phyloP scores from a whole-genome alignment of 2,888 invertebrate species.

The Spodoptera picta region DNA sequence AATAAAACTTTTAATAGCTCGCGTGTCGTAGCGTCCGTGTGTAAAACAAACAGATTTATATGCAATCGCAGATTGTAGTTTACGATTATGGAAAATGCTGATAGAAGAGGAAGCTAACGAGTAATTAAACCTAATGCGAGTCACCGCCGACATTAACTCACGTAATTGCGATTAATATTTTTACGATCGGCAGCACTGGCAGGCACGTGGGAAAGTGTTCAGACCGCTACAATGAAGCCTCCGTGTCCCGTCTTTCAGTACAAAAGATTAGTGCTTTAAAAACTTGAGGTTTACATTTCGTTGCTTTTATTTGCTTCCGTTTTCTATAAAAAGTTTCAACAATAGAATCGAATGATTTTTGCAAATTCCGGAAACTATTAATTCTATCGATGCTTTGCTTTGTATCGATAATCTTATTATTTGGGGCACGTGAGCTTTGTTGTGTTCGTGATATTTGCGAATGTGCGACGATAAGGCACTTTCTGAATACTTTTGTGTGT shows the following conservation, averaged over 20 bases:
- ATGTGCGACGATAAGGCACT: slow-evolving; percentile 73
- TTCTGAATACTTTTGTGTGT: slow-evolving; percentile 46
- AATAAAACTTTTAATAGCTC: slow-evolving; percentile 56
- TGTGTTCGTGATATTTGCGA: slow-evolving; percentile 80
- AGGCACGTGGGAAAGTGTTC: slow-evolving; percentile 58
- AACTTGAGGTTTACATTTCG: slow-evolving; percentile 63
- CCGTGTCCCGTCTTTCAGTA: slow-evolving; percentile 67
- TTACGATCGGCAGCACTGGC: slow-evolving; percentile 43
- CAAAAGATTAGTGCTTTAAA: slow-evolving; percentile 68
- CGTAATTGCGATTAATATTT: slow-evolving; percentile 62
- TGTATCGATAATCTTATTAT: slow-evolving; percentile 79
- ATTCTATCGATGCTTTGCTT: slow-evolving; percentile 66
- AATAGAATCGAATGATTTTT: slow-evolving; percentile 63
- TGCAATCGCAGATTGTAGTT: slow-evolving; percentile 79
- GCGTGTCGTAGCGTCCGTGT: slow-evolving; percentile 61
- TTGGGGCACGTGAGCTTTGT: slow-evolving; percentile 82
- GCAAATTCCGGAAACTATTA: slow-evolving; percentile 80
- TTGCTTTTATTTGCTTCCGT: slow-evolving; percentile 73
- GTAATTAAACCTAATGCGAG: slow-evolving; percentile 72
- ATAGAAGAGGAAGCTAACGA: slow-evolving; percentile 74
- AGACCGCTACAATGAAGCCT: slow-evolving; percentile 40
- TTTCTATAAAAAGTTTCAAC: slow-evolving; percentile 66
- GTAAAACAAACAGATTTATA: slow-evolving; percentile 74
- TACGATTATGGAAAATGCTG: slow-evolving; percentile 80
- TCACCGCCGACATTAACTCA: slow-evolving; percentile 53